A percentile compares a stretch with the other conserved stretches of the same genome.
Evolutionary conservation across 1,140 invertebrate genomes (phyloP).

Genomic region (Drosophila elegans): DNA sequence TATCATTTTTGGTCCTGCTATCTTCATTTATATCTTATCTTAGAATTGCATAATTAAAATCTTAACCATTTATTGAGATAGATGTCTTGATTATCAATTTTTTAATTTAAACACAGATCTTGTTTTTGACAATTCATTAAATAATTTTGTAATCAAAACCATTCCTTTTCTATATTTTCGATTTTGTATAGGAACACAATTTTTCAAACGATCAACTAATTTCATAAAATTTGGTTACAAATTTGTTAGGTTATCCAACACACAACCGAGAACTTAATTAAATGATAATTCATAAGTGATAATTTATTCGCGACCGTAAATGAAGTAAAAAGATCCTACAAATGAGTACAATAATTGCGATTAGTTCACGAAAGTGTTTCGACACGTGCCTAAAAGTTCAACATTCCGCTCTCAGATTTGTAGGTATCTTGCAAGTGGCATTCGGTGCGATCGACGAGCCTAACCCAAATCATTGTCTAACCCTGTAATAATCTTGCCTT

Average conservation of each 20-base stretch:
- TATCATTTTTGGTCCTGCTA: too few species aligned
- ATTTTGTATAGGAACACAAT: too few species aligned
- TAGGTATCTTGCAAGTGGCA: constrained; percentile 56
- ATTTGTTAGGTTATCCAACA: constrained; percentile 1
- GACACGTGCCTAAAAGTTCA: constrained; percentile 14
- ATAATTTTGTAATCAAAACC: too few species aligned
- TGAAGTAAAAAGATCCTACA: constrained; percentile 31
- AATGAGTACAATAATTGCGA: constrained; percentile 11
- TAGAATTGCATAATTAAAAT: too few species aligned
- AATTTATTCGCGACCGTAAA: constrained; percentile 5
- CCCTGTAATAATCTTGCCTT: constrained; percentile 34
- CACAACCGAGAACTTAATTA: constrained; percentile 17
- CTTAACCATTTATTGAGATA: too few species aligned
- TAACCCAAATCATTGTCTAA: constrained; percentile 9
- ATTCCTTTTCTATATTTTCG: too few species aligned
- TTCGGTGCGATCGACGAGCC: constrained; percentile 16
- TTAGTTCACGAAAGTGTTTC: constrained; percentile 20
- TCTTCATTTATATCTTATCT: too few species aligned
- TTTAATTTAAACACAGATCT: too few species aligned
- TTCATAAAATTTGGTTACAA: too few species aligned
- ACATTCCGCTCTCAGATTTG: constrained; percentile 8
- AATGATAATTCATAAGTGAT: constrained; percentile 3
- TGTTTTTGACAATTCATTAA: too few species aligned
- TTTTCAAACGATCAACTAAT: too few species aligned
- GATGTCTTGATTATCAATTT: too few species aligned